A percentile compares a stretch with the other conserved stretches of the same genome.
Conservation (phyloP, 92 coral and sea anemone species). For the Micromussa lordhowensis region DNA sequence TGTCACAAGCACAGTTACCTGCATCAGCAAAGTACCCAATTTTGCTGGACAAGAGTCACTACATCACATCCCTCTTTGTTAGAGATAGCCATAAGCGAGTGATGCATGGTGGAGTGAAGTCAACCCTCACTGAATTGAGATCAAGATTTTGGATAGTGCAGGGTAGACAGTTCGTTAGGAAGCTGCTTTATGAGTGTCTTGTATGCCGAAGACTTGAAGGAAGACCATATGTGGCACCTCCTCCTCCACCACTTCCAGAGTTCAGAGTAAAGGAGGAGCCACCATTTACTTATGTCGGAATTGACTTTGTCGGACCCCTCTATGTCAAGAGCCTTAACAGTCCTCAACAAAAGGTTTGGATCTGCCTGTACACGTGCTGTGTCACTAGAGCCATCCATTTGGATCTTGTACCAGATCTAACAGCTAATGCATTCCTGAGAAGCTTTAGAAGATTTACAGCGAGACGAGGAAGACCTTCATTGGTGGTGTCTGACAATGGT, state of each 20-base stretch:
- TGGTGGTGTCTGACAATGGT: conserved; percentile 11
- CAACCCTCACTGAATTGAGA: conserved; percentile 41
- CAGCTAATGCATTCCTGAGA: conserved; percentile 4
- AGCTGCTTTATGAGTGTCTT: conserved; percentile 27
- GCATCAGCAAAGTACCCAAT: conserved; percentile 7
- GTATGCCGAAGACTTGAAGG: conserved; percentile 45
- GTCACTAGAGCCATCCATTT: not conserved
- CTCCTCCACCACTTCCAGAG: conserved; percentile 5
- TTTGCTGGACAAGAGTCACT: not conserved
- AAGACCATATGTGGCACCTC: conserved; percentile 15
- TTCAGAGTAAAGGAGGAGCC: conserved; percentile 1
- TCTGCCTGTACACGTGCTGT: conserved; percentile 17
- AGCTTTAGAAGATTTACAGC: conserved; percentile 18
- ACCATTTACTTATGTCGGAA: conserved; percentile 18
- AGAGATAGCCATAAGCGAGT: conserved; percentile 42
- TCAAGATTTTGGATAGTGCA: conserved; percentile 50
- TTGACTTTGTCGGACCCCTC: conserved; percentile 37
- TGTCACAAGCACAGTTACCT: not conserved
- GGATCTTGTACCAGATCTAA: conserved; percentile 19
- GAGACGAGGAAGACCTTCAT: not conserved
- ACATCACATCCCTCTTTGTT: conserved; percentile 57
- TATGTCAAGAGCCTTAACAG: not conserved
- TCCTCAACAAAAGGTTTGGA: conserved; percentile 6
- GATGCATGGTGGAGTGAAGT: conserved; percentile 60
- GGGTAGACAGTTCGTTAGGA: conserved; percentile 43